These are phyloP conservation scores for Gymnoscopelus braueri DNA, from an alignment of 2,797 vertebrate genomes.

Conservation along the genomic window DNA sequence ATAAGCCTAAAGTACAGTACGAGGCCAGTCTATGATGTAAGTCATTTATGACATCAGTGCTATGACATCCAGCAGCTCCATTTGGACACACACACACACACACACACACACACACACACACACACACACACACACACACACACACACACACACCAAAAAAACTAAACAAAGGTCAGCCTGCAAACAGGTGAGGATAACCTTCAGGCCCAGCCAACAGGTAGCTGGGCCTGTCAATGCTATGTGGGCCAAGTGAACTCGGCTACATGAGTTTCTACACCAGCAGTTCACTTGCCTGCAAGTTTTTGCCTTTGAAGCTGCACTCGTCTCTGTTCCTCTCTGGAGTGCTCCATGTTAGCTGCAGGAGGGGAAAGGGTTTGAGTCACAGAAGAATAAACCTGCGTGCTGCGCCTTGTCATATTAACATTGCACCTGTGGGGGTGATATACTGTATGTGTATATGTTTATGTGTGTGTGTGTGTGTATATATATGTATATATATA, in stretches of 20 bases:
- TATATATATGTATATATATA: too few species aligned
- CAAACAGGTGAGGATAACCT: slow-evolving; percentile 12
- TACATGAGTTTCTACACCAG: slow-evolving; percentile 29
- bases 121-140: too few species aligned
- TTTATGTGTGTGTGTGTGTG: too few species aligned
- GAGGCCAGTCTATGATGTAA: too few species aligned
- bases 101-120: too few species aligned
- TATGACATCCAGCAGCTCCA: too few species aligned
- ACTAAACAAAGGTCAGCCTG: slow-evolving; percentile 26
- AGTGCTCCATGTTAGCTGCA: slow-evolving; percentile 89
- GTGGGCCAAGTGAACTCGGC: slow-evolving; percentile 21
- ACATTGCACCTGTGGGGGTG: slow-evolving; percentile 1
- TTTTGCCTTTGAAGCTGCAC: slow-evolving; percentile 96
- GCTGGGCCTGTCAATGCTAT: slow-evolving; percentile 26
- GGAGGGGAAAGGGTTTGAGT: slow-evolving; percentile 39
- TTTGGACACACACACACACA: too few species aligned
- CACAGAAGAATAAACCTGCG: slow-evolving; percentile 17
- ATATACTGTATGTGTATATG: too few species aligned
- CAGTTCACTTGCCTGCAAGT: slow-evolving; percentile 84
- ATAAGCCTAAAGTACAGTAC: too few species aligned
- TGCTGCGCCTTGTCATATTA: slow-evolving; percentile 14
- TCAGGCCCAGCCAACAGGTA: neutral
- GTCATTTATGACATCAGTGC: too few species aligned
- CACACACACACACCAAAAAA: too few species aligned
- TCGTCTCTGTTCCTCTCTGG: slow-evolving; percentile 88